phyloP scores from a whole-genome alignment of 2,888 invertebrate genomes.

The Diarsia dahlii region DNA sequence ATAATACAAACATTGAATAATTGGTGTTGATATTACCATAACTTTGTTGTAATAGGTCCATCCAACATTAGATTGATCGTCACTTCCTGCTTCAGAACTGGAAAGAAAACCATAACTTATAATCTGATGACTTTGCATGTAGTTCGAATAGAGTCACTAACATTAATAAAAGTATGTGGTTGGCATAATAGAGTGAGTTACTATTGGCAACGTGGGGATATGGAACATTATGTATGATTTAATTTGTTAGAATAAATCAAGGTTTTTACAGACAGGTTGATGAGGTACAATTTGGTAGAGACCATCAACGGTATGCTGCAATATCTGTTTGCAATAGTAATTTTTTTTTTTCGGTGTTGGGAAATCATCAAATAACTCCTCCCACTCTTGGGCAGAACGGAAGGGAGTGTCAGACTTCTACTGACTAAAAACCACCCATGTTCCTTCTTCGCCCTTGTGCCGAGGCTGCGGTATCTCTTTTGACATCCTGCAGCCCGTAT shows the following conservation, averaged over 20 bases:
- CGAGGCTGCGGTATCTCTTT: too few species aligned
- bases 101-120: slow-evolving; percentile 56
- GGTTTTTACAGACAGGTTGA: background rate
- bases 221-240: too few species aligned
- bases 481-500: too few species aligned
- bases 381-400: too few species aligned
- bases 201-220: too few species aligned
- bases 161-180: background rate
- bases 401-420: too few species aligned
- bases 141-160: background rate
- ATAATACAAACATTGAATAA: background rate
- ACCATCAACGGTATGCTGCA: too few species aligned
- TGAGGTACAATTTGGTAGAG: background rate
- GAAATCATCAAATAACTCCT: too few species aligned
- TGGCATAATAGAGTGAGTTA: background rate
- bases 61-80: slow-evolving; percentile 91
- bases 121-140: slow-evolving; percentile 66
- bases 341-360: too few species aligned
- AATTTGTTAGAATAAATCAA: background rate
- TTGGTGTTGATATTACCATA: slow-evolving; percentile 85
- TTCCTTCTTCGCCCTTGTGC: too few species aligned
- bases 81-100: slow-evolving; percentile 89
- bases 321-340: too few species aligned
- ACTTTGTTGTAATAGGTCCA: slow-evolving; percentile 94
- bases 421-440: too few species aligned